Evolutionary conservation across 2,113 vertebrate species (phyloP).

Genomic region (Ancistrus triradiatus): DNA sequence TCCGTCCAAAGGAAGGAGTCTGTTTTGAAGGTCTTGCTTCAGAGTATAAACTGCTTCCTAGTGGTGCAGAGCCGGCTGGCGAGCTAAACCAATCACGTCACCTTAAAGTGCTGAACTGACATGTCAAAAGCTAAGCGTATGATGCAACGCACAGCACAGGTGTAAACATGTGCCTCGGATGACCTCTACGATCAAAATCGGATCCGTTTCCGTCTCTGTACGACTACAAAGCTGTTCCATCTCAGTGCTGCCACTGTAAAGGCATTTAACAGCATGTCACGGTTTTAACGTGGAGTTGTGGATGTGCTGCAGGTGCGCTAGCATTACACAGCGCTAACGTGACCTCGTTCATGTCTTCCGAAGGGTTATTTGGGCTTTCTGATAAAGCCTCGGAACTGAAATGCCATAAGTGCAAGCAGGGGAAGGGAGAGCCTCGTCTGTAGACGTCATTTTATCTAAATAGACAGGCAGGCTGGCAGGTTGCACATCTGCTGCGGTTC

Average conservation of each 20-base stretch:
- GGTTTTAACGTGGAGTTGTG: too few species aligned
- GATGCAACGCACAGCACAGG: conserved; percentile 42
- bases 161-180: conserved; percentile 55
- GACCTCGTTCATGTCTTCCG: conserved; percentile 64
- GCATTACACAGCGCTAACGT: conserved; percentile 35
- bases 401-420: too few species aligned
- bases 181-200: conserved; percentile 38
- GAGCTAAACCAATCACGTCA: conserved; percentile 33
- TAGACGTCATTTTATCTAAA: conserved; percentile 42
- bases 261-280: background rate
- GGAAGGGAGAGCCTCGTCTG: conserved; percentile 12
- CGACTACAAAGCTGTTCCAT: too few species aligned
- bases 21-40: conserved; percentile 6
- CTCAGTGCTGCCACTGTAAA: too few species aligned
- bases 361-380: conserved; percentile 52
- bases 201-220: too few species aligned
- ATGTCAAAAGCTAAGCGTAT: conserved; percentile 14
- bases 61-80: conserved; percentile 12
- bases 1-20: conserved; percentile 10
- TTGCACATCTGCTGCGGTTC: conserved; percentile 28
- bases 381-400: conserved; percentile 47
- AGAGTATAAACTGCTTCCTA: background rate
- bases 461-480: conserved; percentile 28
- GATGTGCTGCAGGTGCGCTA: background rate
- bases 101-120: conserved; percentile 41